phyloP scores from a whole-genome alignment of 2,113 vertebrate species.

The Leuciscus idus region DNA sequence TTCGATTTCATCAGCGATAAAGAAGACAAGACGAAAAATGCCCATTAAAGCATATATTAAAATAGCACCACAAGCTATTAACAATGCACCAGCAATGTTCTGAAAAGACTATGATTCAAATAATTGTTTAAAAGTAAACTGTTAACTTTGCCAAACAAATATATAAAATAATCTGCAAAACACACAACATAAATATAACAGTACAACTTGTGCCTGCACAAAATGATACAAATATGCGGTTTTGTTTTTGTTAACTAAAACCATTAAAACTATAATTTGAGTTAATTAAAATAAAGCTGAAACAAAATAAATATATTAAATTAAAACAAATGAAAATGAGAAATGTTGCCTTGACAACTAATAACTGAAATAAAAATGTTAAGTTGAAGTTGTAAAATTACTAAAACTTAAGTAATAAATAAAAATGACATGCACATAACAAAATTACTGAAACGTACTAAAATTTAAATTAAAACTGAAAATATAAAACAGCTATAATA shows the following conservation, averaged over 20 bases:
- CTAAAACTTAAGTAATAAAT: not conserved
- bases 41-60: not conserved
- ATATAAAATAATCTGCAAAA: no score
- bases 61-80: not conserved
- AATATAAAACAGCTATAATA: no score
- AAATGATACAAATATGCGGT: not conserved
- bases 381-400: not conserved
- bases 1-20: not conserved
- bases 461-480: no score
- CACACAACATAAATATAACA: not conserved
- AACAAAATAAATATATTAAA: not conserved
- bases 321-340: not conserved
- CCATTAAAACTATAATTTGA: no score
- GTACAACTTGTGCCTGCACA: not conserved
- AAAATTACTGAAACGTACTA: no score
- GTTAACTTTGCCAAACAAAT: not conserved
- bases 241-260: not conserved
- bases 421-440: no score
- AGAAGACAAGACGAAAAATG: not conserved
- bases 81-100: not conserved
- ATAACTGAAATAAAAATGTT: not conserved
- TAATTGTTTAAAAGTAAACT: no score
- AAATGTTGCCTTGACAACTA: not conserved
- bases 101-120: not conserved
- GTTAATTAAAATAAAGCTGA: not conserved